Evolutionary conservation across 1,140 invertebrate species (phyloP), one percentile per base, ranked within the genome.

Genomic region (Bradysia coprophila): DNA sequence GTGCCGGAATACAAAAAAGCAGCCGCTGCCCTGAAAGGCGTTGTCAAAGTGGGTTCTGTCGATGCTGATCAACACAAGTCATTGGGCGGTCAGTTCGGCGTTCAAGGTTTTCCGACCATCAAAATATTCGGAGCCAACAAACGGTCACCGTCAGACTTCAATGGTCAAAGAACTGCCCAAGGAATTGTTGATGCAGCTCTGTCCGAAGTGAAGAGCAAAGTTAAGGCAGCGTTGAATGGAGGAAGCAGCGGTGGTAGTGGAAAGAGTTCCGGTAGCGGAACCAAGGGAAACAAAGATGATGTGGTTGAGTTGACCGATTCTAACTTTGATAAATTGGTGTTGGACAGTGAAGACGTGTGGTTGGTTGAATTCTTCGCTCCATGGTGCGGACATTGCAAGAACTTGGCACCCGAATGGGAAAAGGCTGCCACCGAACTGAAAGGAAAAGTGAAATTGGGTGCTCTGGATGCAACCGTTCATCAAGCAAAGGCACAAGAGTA

Each of bases 281-380:
- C 5, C 33, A 36, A 36, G n/a, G 19, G 45, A 21, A 67, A 71
- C 54, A 59, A 59, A 15, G 73, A 77, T 48, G 85, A 90, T 62
- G 92, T 97, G 2, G 68, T 98, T 49, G 87, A 92, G 56, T 62
- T 98, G 32, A 97, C 93, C 0, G 92, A 97, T 55, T 74, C 75
- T 21, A 97, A 97, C 63, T 98, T 98, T 59, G 81, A 95, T 45
- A 78, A 89, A 54, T 53, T 81, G 24, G 92, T 98, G 10, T 55
- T 96, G 41, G 71, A 90, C 40, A 89, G 85, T 4, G 83, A 93
- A 13, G 90, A 96, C 51, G 72, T 93, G 62, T 96, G 90, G 88
- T 56, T 98, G 39, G 89, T 98, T 4, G 92, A 97, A 61, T 98
- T 98, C 69, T 97, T 79, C 64, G 94, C 94, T 13, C 94, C 94